Conservation (phyloP, 2,888 invertebrate genomes). For the Seira sanloemensis region DNA sequence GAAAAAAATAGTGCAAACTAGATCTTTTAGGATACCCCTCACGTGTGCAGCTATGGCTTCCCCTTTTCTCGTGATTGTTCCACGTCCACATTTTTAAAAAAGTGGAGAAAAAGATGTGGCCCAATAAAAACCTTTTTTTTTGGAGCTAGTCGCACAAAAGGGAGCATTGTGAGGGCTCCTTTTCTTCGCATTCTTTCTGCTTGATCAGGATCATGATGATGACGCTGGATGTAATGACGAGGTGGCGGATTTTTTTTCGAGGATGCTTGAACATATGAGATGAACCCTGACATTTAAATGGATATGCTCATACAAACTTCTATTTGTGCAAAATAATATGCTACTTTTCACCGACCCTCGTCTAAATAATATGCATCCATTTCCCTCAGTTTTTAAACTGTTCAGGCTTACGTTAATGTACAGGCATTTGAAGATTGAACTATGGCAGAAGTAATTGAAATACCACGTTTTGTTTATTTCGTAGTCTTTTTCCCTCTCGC, state of each 20-base stretch:
- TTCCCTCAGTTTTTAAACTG: background rate
- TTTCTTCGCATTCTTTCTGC: too few relatives aligned
- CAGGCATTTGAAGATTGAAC: background rate
- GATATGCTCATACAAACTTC: too few relatives aligned
- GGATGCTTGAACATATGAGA: background rate
- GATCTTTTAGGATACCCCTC: background rate
- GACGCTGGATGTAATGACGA: too few relatives aligned
- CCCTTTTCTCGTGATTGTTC: background rate
- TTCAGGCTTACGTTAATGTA: background rate
- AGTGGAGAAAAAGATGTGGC: too few relatives aligned
- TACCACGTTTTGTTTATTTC: too few relatives aligned
- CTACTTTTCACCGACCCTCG: background rate
- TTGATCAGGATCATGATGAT: too few relatives aligned
- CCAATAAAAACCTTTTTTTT: too few relatives aligned
- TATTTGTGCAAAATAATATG: too few relatives aligned
- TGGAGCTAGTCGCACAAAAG: background rate
- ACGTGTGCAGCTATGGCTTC: background rate
- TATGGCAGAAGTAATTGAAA: too few relatives aligned
- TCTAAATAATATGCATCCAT: slow-evolving; percentile 4
- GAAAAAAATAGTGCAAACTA: background rate
- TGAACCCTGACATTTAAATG: slow-evolving; percentile 31
- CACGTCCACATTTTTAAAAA: slow-evolving; percentile 1
- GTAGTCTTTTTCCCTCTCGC: too few relatives aligned
- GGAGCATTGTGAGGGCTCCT: too few relatives aligned
- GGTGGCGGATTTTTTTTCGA: too few relatives aligned